phyloP scores from a whole-genome alignment of 2,797 vertebrate species.

The Enteromius unitaeniatus region DNA sequence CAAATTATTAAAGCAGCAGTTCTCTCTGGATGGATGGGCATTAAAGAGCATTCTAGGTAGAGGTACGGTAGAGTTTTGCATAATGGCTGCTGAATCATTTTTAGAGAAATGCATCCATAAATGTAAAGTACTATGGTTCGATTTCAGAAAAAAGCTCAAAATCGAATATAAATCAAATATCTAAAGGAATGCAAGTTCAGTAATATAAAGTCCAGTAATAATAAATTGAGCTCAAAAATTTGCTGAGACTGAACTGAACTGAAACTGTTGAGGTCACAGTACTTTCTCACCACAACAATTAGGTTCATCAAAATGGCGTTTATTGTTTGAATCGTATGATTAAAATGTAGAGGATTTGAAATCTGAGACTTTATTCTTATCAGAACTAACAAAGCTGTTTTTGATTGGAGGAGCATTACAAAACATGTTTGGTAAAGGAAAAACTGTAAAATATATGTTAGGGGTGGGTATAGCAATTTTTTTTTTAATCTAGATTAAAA shows the following conservation, averaged over 20 bases:
- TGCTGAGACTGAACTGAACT: not conserved
- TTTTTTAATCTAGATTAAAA: too few relatives aligned
- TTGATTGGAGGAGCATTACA: not conserved
- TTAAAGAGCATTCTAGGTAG: conserved; percentile 1
- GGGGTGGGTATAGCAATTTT: too few relatives aligned
- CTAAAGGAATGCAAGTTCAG: not conserved
- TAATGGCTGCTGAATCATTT: conserved; percentile 22
- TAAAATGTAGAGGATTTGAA: not conserved
- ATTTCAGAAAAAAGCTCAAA: not conserved
- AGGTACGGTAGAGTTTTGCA: not conserved
- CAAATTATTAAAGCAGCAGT: not conserved
- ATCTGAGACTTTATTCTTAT: not conserved
- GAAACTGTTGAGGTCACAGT: not conserved
- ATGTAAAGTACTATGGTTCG: not conserved
- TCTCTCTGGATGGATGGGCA: not conserved
- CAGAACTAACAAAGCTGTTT: not conserved
- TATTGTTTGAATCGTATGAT: not conserved
- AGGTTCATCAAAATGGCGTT: too few relatives aligned
- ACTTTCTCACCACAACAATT: not conserved
- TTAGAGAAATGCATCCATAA: not conserved
- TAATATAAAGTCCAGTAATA: not conserved
- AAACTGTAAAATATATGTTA: not conserved
- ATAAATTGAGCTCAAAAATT: too few relatives aligned
- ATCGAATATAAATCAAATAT: not conserved
- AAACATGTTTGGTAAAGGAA: not conserved